Conservation (phyloP, 2,113 vertebrate species). For the Trichechus manatus region DNA sequence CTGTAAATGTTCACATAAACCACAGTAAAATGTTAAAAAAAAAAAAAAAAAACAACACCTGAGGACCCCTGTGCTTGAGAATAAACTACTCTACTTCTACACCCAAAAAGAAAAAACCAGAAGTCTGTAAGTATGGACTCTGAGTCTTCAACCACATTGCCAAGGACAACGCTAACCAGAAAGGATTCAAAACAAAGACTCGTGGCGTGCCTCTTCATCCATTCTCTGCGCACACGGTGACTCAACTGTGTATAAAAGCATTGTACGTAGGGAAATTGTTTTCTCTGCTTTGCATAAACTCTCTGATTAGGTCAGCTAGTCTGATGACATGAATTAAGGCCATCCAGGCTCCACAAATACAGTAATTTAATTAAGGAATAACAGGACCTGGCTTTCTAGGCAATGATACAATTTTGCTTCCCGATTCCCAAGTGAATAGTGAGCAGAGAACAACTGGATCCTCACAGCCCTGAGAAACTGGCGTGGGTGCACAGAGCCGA, state of each 20-base stretch:
- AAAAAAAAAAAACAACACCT: too few relatives aligned
- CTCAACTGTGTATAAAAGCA: rapidly evolving
- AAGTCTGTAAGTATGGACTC: not conserved
- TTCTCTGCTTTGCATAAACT: constrained; percentile 9
- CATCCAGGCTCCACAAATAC: constrained; percentile 69
- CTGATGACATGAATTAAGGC: constrained; percentile 58
- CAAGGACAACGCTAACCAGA: not conserved
- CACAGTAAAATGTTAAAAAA: too few relatives aligned
- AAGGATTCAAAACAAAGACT: not conserved
- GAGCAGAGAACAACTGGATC: not conserved
- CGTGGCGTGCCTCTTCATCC: rapidly evolving
- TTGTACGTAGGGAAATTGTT: not conserved
- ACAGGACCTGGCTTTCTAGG: constrained; percentile 57
- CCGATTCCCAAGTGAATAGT: not conserved
- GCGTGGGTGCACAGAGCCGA: not conserved
- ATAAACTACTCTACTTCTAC: too few relatives aligned
- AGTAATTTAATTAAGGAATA: constrained; percentile 60
- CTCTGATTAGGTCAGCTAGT: constrained; percentile 75
- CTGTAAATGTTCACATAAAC: too few relatives aligned
- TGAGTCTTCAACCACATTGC: not conserved
- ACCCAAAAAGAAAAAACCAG: too few relatives aligned
- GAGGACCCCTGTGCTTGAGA: too few relatives aligned
- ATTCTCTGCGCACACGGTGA: rapidly evolving
- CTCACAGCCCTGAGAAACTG: not conserved
- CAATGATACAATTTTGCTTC: constrained; percentile 48